These are phyloP conservation scores for Oryzias curvinotus DNA, from an alignment of 2,113 vertebrate species.

Conservation along the genomic window DNA sequence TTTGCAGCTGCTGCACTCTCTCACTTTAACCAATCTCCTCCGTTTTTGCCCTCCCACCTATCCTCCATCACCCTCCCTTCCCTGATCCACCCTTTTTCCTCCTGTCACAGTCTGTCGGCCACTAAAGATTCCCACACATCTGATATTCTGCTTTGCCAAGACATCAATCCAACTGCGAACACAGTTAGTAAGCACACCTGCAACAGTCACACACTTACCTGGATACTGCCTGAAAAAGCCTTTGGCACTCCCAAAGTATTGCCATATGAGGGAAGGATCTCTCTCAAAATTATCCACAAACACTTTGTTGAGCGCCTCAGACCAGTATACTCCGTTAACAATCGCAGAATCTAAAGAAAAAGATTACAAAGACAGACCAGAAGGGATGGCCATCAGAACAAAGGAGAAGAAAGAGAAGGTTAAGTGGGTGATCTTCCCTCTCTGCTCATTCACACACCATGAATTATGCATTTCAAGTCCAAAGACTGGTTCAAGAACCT, in stretches of 20 bases:
- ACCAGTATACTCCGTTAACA: constrained; percentile 97
- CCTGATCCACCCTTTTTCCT: neutral
- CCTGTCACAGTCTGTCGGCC: constrained; percentile 33
- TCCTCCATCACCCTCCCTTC: too few relatives aligned
- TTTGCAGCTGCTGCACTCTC: too few relatives aligned
- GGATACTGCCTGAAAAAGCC: constrained; percentile 98
- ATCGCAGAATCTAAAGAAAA: constrained; percentile 88
- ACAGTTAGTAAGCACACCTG: neutral
- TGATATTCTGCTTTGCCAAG: constrained; percentile 29
- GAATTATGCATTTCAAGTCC: constrained; percentile 8
- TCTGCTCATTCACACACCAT: constrained; percentile 20
- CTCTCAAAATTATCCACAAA: constrained; percentile 98
- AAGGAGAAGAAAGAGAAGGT: constrained; percentile 1
- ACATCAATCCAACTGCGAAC: constrained; percentile 52
- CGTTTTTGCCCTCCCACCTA: too few relatives aligned
- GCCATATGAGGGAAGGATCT: constrained; percentile 97
- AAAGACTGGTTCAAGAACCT: constrained; percentile 20
- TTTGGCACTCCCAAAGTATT: constrained; percentile 98
- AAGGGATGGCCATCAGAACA: neutral
- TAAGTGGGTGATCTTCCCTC: constrained; percentile 1
- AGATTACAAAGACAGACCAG: neutral
- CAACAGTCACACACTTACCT: constrained; percentile 76
- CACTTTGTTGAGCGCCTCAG: constrained; percentile 96
- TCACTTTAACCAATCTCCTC: too few relatives aligned
- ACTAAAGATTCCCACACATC: constrained; percentile 30